Conservation (phyloP, 2,797 vertebrate species). For the Parotocinclus haroldoi region DNA sequence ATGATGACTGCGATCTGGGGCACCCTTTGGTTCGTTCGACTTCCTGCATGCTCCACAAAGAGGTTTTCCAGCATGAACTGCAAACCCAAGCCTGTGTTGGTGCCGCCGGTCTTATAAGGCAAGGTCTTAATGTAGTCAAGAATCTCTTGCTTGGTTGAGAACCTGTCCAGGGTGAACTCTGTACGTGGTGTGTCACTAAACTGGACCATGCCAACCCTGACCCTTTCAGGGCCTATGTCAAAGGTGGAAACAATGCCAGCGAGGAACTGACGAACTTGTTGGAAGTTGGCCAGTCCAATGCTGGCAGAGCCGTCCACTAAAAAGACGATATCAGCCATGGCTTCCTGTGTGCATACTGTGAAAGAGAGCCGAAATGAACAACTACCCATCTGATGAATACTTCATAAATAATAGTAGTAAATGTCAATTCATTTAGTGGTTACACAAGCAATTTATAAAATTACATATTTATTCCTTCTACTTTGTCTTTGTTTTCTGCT, state of each 20-base stretch:
- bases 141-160: conserved; percentile 68
- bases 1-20: conserved; percentile 83
- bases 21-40: conserved; percentile 74
- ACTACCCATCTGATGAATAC: too few species aligned
- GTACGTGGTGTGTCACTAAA: conserved; percentile 63
- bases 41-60: conserved; percentile 77
- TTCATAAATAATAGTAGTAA: too few species aligned
- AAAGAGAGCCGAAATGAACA: not conserved
- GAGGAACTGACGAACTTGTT: conserved; percentile 70
- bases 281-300: conserved; percentile 65
- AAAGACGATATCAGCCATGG: conserved; percentile 76
- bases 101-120: conserved; percentile 74
- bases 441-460: too few species aligned
- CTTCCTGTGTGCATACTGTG: conserved; percentile 74
- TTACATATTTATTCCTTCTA: too few species aligned
- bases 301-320: conserved; percentile 77
- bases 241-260: conserved; percentile 66
- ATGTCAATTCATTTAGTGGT: too few species aligned
- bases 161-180: conserved; percentile 79
- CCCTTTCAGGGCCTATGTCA: conserved; percentile 64
- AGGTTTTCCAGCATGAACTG: conserved; percentile 77
- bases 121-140: conserved; percentile 78
- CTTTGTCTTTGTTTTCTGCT: too few species aligned
- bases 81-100: conserved; percentile 79
- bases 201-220: conserved; percentile 75